Evolutionary conservation across 2,888 invertebrate genomes (phyloP), one percentile per base, ranked within the genome.

Genomic region (Lithophane semibrunnea): DNA sequence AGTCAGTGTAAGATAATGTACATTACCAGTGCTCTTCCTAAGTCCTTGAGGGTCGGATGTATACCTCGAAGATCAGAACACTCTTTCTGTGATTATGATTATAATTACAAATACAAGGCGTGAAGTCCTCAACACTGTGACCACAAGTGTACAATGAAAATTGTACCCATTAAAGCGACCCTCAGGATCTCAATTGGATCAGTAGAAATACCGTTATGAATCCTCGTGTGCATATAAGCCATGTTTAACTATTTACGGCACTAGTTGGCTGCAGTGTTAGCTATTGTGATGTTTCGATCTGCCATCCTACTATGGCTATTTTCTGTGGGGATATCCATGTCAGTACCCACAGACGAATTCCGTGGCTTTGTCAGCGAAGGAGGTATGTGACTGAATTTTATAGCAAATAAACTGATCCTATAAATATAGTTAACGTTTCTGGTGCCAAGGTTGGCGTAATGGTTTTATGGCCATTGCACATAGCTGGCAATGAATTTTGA

Each of bases 111-210:
- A 74, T 29, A 72, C 16, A 68, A 83, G 73, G 80, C 73, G 68
- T 69, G 54, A 73, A 82, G 63, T 70, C 68, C 42, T 61, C 65
- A 77, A 81, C 72, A 85, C 84, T 89, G 67, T 92, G 90, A 80
- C 54, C 78, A 75, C 82, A 92, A 93, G 80, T 92, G 94, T 95
- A 95, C 94, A 76, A 77, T 84, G 91, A 90, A 92, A 91, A 93
- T 94, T 92, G 92, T 92, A 89, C 90, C 92, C 84, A 93, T 92
- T 94, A 93, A 92, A 90, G 88, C 89, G 91, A 92, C 92, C 88
- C 93, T 91, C 92, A 93, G 92, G 92, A 92, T 91, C 93, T 93
- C 95, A 95, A 96, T 95, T 95, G 96, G 92, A 87, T 89, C 90
- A 91, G 90, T 92, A 94, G 94, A 93, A 95, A 93, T 92, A 93